Base-by-base conservation (phyloP, 2,113 vertebrate genomes). In the Heliornis fulica region DNA sequence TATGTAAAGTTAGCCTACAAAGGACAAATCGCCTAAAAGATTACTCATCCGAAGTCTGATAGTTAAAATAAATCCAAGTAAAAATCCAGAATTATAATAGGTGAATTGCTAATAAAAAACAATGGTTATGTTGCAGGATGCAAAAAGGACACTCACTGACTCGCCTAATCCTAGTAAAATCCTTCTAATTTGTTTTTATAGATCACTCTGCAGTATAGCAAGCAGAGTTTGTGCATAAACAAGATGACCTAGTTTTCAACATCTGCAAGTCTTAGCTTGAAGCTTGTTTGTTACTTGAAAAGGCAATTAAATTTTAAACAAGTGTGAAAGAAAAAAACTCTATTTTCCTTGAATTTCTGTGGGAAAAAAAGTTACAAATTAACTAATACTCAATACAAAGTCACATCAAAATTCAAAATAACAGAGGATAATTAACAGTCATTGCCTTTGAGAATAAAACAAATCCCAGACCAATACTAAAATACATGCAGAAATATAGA, bases 231-330 rank as follows among this genome's bases (percentile, higher is more conserved):
- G 48, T 93, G 78, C 71, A 91, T 92, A 87, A 95, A 85, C 84
- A 86, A 87, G 88, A 96, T 96, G 97, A 97, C 98, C 97, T 96
- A 97, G 85, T 97, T 97, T 98, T 93, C 89, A 92, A 70, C 89
- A 95, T 97, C 95, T 96, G 86, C 92, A 95, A 96, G 97, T 82
- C 89, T 94, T 97, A 89, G 89, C 97, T 97, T 89, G 81, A 97
- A 97, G 96, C 90, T 96, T 92, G 91, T 90, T 94, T 81, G 48
- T 92, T 97, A 93, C 97, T 98, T 97, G 93, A 97, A 97, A 97
- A 96, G 66, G 90, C 90, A 97, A 98, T 98, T 98, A 98, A 98
- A 98, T 95, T 97, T 97, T 98, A 98, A 98, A 97, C 72, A 96
- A 96, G 83, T 91, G 91, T 90, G 70, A 94, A 90, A 93, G 94